Evolutionary conservation across 2,113 vertebrate genomes (phyloP).

Genomic region (Labeo catla): DNA sequence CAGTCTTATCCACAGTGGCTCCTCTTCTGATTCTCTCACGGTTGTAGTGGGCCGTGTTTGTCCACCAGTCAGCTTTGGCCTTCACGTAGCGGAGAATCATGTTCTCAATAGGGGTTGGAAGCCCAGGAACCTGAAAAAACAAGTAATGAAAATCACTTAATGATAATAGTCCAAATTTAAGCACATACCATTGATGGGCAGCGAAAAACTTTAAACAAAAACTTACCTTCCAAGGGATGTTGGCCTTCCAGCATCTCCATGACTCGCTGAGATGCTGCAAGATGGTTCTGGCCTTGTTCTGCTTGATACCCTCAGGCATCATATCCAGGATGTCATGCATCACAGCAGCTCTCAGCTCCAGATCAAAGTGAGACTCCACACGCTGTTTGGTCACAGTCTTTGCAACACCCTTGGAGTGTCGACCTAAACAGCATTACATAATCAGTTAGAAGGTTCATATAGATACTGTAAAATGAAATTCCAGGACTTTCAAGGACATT

Average conservation of each 20-base stretch:
- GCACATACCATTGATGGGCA: background rate
- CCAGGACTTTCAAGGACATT: too few species aligned
- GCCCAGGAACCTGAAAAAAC: slow-evolving; percentile 86
- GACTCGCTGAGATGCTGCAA: slow-evolving; percentile 97
- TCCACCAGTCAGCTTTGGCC: slow-evolving; percentile 99
- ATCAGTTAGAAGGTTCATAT: background rate
- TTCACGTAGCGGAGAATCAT: slow-evolving; percentile 99
- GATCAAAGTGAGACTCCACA: slow-evolving; percentile 98
- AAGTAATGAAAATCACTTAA: background rate
- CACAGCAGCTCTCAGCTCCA: slow-evolving; percentile 95
- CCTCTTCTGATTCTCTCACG: slow-evolving; percentile 97
- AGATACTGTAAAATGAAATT: too few species aligned
- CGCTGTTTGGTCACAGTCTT: slow-evolving; percentile 99
- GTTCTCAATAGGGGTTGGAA: slow-evolving; percentile 98
- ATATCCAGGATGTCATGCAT: slow-evolving; percentile 99
- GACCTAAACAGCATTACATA: slow-evolving; percentile 74
- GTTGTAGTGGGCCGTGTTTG: slow-evolving; percentile 98
- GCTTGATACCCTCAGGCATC: slow-evolving; percentile 99
- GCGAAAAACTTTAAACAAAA: background rate
- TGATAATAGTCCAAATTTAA: background rate
- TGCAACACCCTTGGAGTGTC: slow-evolving; percentile 97
- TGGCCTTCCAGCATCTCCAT: slow-evolving; percentile 99
- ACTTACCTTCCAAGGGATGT: slow-evolving; percentile 96
- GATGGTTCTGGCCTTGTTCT: slow-evolving; percentile 99
- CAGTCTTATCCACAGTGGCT: slow-evolving; percentile 97